phyloP scores from a whole-genome alignment of 2,888 invertebrate genomes.

The Trissoscelio sp. region DNA sequence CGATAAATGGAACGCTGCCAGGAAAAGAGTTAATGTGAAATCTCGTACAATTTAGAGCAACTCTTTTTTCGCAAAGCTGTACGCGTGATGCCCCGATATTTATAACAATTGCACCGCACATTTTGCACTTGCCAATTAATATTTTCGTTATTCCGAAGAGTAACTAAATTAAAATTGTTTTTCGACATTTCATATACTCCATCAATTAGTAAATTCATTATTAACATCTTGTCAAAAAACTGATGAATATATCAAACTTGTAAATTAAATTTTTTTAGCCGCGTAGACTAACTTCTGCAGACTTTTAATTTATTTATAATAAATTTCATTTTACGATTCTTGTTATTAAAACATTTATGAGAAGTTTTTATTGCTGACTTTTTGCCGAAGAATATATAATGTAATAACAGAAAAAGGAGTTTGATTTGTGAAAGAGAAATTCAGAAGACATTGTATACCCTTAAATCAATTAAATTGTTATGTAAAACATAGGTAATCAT shows the following conservation, averaged over 20 bases:
- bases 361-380: too few relatives aligned
- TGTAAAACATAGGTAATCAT: constrained; percentile 39
- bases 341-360: too few relatives aligned
- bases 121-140: neutral
- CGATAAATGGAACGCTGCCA: constrained; percentile 68
- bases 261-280: too few relatives aligned
- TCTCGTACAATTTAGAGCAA: constrained; percentile 56
- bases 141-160: neutral
- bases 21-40: constrained; percentile 63
- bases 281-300: too few relatives aligned
- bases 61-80: constrained; percentile 34
- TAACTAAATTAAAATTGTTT: too few relatives aligned
- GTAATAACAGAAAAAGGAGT: neutral
- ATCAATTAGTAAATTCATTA: too few relatives aligned
- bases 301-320: too few relatives aligned
- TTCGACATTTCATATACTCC: too few relatives aligned
- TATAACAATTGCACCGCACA: constrained; percentile 15
- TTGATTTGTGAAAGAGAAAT: neutral
- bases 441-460: neutral
- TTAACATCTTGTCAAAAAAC: too few relatives aligned
- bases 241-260: too few relatives aligned
- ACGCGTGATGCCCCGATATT: constrained; percentile 39
- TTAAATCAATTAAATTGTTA: constrained; percentile 36
- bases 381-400: too few relatives aligned
- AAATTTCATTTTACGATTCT: too few relatives aligned